Evolutionary conservation across 2,888 invertebrate genomes (phyloP).

Genomic region (Acanthosepion esculentum): DNA sequence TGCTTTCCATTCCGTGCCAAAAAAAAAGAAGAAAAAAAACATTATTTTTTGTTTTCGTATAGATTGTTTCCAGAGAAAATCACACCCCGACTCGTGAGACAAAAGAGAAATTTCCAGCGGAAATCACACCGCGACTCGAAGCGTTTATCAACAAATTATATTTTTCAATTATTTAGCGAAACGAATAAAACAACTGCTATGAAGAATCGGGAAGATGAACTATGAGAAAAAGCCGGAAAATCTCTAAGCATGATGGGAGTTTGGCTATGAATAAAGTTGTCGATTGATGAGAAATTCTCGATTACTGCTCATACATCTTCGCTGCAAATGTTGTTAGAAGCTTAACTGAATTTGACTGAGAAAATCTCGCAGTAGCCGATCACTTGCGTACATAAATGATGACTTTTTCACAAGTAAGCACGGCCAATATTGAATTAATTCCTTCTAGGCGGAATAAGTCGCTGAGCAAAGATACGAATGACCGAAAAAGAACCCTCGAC

Average conservation of each 20-base stretch:
- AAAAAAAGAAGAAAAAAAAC: too few relatives aligned
- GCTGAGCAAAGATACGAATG: background rate
- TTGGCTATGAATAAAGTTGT: background rate
- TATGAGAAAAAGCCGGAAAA: too few relatives aligned
- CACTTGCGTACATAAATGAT: background rate
- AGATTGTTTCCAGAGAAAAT: too few relatives aligned
- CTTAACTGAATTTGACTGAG: background rate
- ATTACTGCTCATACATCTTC: background rate
- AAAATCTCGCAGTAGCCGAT: background rate
- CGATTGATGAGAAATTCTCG: background rate
- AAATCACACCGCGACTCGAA: background rate
- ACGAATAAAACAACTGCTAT: background rate
- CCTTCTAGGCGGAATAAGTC: background rate
- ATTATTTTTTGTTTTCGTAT: too few relatives aligned
- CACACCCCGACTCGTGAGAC: too few relatives aligned
- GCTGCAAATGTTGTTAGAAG: background rate
- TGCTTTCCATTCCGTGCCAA: too few relatives aligned
- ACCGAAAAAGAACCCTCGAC: background rate
- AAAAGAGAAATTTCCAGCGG: too few relatives aligned
- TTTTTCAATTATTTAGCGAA: background rate
- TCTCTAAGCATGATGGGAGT: too few relatives aligned
- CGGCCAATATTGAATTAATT: background rate
- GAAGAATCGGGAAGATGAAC: too few relatives aligned
- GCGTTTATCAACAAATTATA: background rate
- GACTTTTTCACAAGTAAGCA: background rate